phyloP scores from a whole-genome alignment of 2,797 vertebrate genomes.

The Lepidocolaptes lacrymiger region DNA sequence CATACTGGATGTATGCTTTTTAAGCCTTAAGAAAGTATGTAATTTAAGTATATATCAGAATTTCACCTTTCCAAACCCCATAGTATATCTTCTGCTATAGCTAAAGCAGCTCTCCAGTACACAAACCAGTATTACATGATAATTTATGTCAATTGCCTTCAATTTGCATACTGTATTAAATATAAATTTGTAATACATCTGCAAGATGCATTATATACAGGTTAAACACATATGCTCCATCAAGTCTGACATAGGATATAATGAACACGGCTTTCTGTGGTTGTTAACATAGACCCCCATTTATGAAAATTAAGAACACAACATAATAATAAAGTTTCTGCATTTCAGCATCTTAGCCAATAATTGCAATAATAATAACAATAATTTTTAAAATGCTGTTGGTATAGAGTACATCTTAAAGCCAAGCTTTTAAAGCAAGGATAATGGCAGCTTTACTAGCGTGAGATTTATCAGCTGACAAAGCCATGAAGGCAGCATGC shows the following conservation, averaged over 20 bases:
- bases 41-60: neutral
- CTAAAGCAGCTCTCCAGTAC: neutral
- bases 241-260: neutral
- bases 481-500: constrained; percentile 60
- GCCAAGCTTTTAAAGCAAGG: constrained; percentile 19
- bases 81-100: neutral
- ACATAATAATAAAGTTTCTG: neutral
- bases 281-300: neutral
- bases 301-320: neutral
- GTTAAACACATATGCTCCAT: neutral
- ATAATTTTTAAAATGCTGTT: neutral
- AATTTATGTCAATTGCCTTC: neutral
- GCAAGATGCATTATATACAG: neutral
- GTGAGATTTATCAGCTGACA: constrained; percentile 56
- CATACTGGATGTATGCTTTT: neutral
- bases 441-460: constrained; percentile 8
- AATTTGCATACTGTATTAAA: neutral
- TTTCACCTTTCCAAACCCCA: neutral
- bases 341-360: neutral
- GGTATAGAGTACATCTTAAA: neutral
- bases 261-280: neutral
- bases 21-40: neutral
- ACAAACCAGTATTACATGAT: neutral
- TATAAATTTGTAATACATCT: neutral
- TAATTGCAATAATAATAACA: neutral